Percentiles rank a stretch among this genome's conserved stretches.
Evolutionary conservation across 2,888 invertebrate genomes (phyloP).

Genomic region (Rotaria socialis): DNA sequence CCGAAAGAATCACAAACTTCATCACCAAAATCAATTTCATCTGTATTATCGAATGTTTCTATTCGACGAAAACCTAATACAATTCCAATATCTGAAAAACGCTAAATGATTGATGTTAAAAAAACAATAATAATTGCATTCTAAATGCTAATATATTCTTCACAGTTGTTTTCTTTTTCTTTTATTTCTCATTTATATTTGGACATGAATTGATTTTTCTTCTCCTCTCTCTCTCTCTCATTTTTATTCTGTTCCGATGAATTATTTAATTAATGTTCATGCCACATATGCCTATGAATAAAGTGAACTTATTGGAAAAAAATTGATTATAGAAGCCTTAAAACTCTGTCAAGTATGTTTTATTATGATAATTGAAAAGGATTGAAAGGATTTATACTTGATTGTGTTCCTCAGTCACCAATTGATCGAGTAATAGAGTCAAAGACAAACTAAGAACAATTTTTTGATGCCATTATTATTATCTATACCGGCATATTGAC

Average conservation of each 20-base stretch:
- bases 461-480: background rate
- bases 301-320: no score
- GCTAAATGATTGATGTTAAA: background rate
- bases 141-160: background rate
- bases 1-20: background rate
- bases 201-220: background rate
- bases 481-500: background rate
- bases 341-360: no score
- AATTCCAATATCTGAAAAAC: background rate
- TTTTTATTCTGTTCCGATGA: background rate
- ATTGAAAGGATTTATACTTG: no score
- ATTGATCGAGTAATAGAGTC: background rate
- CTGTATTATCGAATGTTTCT: background rate
- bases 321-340: no score
- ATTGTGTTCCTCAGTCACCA: no score
- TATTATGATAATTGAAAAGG: no score
- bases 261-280: background rate
- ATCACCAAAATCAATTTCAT: background rate
- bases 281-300: background rate
- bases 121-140: background rate
- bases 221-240: background rate
- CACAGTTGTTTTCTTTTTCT: background rate
- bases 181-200: background rate
- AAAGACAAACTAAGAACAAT: background rate
- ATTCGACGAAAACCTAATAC: background rate